Percentiles rank a stretch among this genome's conserved stretches.
phyloP scores from a whole-genome alignment of 2,113 vertebrate species.

The Pyxicephalus adspersus region DNA sequence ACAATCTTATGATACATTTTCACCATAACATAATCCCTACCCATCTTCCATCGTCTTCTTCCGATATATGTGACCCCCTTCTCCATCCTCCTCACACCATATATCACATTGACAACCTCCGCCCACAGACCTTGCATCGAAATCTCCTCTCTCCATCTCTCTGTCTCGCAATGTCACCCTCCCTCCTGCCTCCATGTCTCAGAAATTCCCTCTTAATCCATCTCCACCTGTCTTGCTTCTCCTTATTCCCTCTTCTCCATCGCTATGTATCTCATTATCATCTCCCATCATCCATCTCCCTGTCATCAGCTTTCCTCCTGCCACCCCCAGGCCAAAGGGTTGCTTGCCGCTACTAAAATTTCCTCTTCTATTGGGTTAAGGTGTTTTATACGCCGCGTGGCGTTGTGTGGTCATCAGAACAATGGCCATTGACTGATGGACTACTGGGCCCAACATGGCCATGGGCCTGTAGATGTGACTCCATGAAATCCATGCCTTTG shows the following conservation, averaged over 20 bases:
- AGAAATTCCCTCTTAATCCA: neutral
- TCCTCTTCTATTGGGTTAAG: neutral
- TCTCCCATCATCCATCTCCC: slow-evolving; percentile 5
- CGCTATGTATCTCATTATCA: slow-evolving; percentile 22
- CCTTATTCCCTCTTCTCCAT: neutral
- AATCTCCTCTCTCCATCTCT: neutral
- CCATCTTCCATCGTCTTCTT: neutral
- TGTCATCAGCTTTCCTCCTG: neutral
- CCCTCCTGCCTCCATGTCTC: neutral
- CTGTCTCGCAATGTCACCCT: neutral
- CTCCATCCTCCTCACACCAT: neutral
- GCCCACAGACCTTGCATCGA: neutral
- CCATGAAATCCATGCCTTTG: too few species aligned
- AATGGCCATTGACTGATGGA: too few species aligned
- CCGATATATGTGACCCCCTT: neutral
- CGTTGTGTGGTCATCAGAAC: too few species aligned
- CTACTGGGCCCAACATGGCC: too few species aligned
- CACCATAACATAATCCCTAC: neutral
- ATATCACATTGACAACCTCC: neutral
- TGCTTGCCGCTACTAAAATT: neutral
- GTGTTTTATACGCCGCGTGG: too few species aligned
- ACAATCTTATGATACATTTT: neutral
- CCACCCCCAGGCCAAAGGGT: neutral
- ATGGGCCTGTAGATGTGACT: too few species aligned
- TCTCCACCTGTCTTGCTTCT: slow-evolving; percentile 18